Evolutionary conservation across 2,113 vertebrate species (phyloP).

Genomic region (Cololabis saira): DNA sequence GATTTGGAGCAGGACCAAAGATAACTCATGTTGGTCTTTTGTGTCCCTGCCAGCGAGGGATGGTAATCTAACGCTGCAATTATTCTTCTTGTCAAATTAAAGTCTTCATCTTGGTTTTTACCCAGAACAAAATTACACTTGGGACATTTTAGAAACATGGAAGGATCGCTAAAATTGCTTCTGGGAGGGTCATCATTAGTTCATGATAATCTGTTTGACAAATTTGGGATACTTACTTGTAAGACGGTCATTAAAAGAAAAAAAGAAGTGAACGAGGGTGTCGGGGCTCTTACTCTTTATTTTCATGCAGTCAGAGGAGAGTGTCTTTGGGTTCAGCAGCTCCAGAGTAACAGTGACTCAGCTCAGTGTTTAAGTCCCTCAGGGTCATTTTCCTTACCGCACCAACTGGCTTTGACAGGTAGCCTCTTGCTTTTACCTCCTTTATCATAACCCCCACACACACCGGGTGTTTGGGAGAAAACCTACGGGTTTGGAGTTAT

Average conservation of each 20-base stretch:
- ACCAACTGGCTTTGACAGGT: constrained; percentile 32
- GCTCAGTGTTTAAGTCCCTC: constrained; percentile 22
- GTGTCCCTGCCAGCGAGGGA: constrained; percentile 49
- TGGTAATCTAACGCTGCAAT: constrained; percentile 53
- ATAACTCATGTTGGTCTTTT: constrained; percentile 33
- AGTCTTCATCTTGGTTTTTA: constrained; percentile 36
- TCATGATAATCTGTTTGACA: constrained; percentile 13
- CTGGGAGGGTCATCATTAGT: constrained; percentile 5
- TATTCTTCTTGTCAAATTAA: constrained; percentile 52
- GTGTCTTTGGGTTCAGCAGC: constrained; percentile 22
- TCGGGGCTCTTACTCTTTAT: neutral
- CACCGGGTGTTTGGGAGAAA: neutral
- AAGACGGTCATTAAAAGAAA: neutral
- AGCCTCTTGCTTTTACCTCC: neutral
- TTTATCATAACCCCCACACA: constrained; percentile 23
- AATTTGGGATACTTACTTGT: neutral
- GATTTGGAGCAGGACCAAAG: constrained; percentile 47
- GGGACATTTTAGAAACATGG: constrained; percentile 23
- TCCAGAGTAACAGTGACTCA: constrained; percentile 30
- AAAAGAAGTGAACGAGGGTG: neutral
- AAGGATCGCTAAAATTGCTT: neutral
- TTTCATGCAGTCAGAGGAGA: constrained; percentile 24
- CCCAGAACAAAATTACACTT: constrained; percentile 37
- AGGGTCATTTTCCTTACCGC: constrained; percentile 19
- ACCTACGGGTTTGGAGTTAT: constrained; percentile 29